phyloP scores from a whole-genome alignment of 2,113 vertebrate genomes.

The Smithornis capensis region DNA sequence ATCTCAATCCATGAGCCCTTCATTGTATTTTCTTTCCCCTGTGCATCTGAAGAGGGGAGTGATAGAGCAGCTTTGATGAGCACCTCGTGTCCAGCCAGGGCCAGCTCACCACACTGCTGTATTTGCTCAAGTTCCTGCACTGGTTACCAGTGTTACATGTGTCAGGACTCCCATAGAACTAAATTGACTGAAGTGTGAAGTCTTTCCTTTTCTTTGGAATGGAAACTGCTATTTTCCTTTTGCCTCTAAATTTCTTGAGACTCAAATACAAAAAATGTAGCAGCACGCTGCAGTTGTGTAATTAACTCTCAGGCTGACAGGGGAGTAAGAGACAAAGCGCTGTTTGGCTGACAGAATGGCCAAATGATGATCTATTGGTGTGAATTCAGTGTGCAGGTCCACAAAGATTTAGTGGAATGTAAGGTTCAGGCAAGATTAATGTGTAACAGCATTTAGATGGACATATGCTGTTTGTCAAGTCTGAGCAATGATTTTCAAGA shows the following conservation, averaged over 20 bases:
- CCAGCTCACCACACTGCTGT: not conserved
- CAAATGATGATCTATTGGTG: not conserved
- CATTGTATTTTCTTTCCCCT: not conserved
- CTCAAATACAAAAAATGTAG: not conserved
- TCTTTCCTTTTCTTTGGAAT: not conserved
- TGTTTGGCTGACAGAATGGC: not conserved
- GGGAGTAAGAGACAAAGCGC: not conserved
- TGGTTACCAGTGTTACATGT: fast-evolving
- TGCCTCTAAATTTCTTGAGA: not conserved
- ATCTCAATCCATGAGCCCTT: not conserved
- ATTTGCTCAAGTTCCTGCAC: not conserved
- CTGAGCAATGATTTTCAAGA: constrained; percentile 36
- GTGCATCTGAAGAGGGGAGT: not conserved
- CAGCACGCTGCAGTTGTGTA: not conserved
- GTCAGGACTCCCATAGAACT: not conserved
- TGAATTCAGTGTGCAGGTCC: not conserved
- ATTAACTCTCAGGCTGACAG: not conserved
- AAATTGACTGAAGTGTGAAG: not conserved
- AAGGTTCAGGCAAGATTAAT: constrained; percentile 29
- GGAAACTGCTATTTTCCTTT: not conserved
- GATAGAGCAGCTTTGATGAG: not conserved
- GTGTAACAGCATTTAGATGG: not conserved
- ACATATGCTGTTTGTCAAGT: constrained; percentile 35
- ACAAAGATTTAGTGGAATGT: not conserved
- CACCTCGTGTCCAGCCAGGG: not conserved